Percentiles rank a stretch among this genome's conserved stretches.
phyloP scores from a whole-genome alignment of 2,888 invertebrate genomes.

The Rotaria magnacalcarata region DNA sequence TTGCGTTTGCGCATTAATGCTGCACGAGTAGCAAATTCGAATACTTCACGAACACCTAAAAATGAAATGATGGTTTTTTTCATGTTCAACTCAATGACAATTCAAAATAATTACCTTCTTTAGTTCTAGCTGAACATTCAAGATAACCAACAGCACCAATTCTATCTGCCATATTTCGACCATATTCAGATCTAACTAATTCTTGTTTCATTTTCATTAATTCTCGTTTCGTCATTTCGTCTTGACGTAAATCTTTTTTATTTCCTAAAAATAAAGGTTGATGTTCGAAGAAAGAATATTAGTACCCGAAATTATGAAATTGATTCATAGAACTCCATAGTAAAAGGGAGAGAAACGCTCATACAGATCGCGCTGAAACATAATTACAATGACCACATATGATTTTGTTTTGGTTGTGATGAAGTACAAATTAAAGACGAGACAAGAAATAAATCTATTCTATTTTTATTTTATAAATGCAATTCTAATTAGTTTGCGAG shows the following conservation, averaged over 20 bases:
- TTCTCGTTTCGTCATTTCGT: constrained; percentile 60
- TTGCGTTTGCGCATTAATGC: constrained; percentile 65
- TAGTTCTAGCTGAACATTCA: constrained; percentile 73
- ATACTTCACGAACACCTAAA: constrained; percentile 79
- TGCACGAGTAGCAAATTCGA: constrained; percentile 95
- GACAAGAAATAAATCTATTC: too few relatives aligned
- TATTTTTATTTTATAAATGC: too few relatives aligned
- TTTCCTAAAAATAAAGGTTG: constrained; percentile 56
- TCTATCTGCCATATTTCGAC: constrained; percentile 93
- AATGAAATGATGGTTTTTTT: neutral
- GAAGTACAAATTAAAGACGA: too few relatives aligned
- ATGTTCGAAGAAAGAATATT: too few relatives aligned
- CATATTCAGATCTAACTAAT: constrained; percentile 93
- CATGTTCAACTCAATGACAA: too few relatives aligned
- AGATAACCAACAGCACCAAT: constrained; percentile 81
- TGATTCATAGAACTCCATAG: too few relatives aligned
- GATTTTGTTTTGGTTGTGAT: too few relatives aligned
- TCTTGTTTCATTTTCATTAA: constrained; percentile 97
- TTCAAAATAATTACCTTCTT: constrained; percentile 72
- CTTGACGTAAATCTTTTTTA: constrained; percentile 61
- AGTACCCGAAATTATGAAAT: too few relatives aligned
- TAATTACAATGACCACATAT: too few relatives aligned
- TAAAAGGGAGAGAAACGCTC: too few relatives aligned
- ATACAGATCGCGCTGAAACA: too few relatives aligned
- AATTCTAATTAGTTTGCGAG: too few relatives aligned